Percentiles rank a stretch among this genome's conserved stretches.
Conservation (phyloP, 2,113 vertebrate genomes). For the Phoenicopterus ruber region DNA sequence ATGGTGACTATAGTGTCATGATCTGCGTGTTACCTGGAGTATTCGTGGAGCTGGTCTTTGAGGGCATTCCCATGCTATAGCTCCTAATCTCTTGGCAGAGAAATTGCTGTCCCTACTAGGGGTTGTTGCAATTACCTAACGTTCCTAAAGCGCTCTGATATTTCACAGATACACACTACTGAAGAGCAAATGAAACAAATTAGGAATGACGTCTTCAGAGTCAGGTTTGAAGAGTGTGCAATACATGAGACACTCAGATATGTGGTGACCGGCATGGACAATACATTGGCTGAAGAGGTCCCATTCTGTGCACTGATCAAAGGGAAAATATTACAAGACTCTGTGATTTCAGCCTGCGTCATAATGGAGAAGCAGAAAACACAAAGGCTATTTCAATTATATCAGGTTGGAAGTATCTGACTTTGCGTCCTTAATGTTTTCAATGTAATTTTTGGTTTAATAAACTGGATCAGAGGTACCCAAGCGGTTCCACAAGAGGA, state of each 20-base stretch:
- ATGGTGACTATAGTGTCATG: too few relatives aligned
- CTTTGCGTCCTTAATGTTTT: neutral
- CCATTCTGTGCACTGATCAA: rapidly evolving
- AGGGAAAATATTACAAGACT: neutral
- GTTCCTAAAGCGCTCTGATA: neutral
- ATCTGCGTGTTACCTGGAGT: neutral
- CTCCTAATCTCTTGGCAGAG: neutral
- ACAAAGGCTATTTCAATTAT: neutral
- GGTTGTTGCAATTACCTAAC: neutral
- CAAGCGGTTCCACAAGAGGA: neutral
- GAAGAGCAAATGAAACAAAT: neutral
- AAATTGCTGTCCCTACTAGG: neutral
- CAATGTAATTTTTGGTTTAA: neutral
- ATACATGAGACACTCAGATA: rapidly evolving
- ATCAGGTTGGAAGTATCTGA: neutral
- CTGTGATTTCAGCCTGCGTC: neutral
- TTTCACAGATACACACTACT: neutral
- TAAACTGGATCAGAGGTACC: neutral
- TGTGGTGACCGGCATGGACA: rapidly evolving
- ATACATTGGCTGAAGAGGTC: neutral
- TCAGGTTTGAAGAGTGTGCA: rapidly evolving
- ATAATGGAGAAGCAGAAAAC: neutral
- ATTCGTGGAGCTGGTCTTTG: neutral
- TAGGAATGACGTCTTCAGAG: neutral
- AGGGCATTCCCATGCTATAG: neutral